These are phyloP conservation scores for Mya arenaria DNA, from an alignment of 1,140 invertebrate genomes.

Conservation along the genomic window DNA sequence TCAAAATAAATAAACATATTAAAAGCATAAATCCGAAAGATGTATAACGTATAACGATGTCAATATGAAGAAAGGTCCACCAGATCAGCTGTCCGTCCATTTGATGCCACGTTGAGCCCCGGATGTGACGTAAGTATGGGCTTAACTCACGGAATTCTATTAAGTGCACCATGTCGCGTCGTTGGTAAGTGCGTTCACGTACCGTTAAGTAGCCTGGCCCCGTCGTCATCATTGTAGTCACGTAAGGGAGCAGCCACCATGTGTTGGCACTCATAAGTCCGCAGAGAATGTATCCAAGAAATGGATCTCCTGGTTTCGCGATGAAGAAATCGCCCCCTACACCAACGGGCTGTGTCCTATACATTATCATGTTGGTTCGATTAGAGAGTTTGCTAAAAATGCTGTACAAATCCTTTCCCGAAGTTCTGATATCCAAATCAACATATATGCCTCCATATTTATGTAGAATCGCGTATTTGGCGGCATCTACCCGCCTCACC, in stretches of 20 bases:
- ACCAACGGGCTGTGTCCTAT: slow-evolving; percentile 5
- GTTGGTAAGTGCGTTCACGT: background rate
- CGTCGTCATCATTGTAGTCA: slow-evolving; percentile 44
- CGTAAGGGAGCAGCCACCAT: slow-evolving; percentile 16
- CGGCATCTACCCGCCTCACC: slow-evolving; percentile 15
- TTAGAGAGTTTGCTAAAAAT: background rate
- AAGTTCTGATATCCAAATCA: slow-evolving; percentile 18
- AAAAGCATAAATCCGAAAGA: too few relatives aligned
- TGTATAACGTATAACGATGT: too few relatives aligned
- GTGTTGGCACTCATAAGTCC: background rate
- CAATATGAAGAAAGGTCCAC: slow-evolving; percentile 34
- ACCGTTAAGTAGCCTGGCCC: slow-evolving; percentile 5
- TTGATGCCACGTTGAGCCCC: slow-evolving; percentile 35
- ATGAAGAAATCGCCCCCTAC: slow-evolving; percentile 33
- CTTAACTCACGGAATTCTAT: background rate
- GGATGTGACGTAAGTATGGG: slow-evolving; percentile 2
- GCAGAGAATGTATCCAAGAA: slow-evolving; percentile 8
- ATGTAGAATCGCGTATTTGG: slow-evolving; percentile 9
- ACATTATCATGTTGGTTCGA: background rate
- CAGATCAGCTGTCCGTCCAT: slow-evolving; percentile 26
- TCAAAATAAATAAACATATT: too few relatives aligned
- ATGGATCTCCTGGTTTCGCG: background rate
- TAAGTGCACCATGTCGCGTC: background rate
- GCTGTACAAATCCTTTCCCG: background rate
- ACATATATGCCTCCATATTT: slow-evolving; percentile 15